Evolutionary conservation across 2,797 vertebrate species (phyloP).

Genomic region (Scarus forsteni): DNA sequence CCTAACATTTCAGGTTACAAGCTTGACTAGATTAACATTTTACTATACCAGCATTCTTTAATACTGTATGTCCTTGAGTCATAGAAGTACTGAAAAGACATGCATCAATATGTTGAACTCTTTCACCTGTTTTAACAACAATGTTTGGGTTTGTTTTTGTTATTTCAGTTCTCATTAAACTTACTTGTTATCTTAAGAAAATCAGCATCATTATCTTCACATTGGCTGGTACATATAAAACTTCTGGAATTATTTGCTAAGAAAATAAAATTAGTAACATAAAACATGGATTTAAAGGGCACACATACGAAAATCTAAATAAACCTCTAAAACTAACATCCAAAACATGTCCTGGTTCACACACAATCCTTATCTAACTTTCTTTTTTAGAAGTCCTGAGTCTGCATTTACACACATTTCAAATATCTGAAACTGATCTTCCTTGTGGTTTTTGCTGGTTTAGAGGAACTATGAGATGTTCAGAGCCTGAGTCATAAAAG

Average conservation of each 20-base stretch:
- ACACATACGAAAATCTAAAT: constrained; percentile 14
- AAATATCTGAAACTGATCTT: constrained; percentile 37
- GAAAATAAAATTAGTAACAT: neutral
- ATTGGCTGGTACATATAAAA: constrained; percentile 28
- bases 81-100: too few relatives aligned
- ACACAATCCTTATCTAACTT: neutral
- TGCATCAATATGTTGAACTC: too few relatives aligned
- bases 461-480: constrained; percentile 55
- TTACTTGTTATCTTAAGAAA: too few relatives aligned
- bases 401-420: constrained; percentile 39
- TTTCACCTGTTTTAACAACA: too few relatives aligned
- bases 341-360: constrained; percentile 28
- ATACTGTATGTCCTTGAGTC: too few relatives aligned
- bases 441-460: constrained; percentile 50
- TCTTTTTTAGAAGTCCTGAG: constrained; percentile 13
- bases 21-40: too few relatives aligned
- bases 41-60: too few relatives aligned
- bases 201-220: too few relatives aligned
- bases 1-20: too few relatives aligned
- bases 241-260: constrained; percentile 32
- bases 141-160: too few relatives aligned
- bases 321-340: constrained; percentile 47
- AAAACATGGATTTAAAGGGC: neutral
- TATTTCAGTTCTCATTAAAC: too few relatives aligned
- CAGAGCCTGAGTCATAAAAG: constrained; percentile 67